Evolutionary conservation across 2,888 invertebrate genomes (phyloP).

Genomic region (Camponotus fellah): DNA sequence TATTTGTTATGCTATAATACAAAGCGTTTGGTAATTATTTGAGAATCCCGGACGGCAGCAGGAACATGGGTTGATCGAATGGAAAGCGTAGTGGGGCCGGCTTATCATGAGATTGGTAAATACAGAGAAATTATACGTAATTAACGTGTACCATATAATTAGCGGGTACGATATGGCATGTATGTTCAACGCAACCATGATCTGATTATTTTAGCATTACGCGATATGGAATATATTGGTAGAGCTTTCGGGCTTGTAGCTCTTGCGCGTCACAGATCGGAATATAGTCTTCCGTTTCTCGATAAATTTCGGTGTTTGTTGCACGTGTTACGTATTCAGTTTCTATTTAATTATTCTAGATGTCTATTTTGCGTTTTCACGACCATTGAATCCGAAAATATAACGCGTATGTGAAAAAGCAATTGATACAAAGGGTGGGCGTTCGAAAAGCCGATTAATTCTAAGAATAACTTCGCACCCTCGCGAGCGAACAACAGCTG

Average conservation of each 20-base stretch:
- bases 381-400: neutral
- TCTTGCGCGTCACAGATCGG: neutral
- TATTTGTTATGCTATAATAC: too few species aligned
- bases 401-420: neutral
- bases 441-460: conserved; percentile 63
- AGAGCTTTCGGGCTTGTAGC: conserved; percentile 7
- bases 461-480: conserved; percentile 53
- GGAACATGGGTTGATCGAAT: conserved; percentile 34
- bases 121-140: conserved; percentile 54
- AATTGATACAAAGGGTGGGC: neutral
- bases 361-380: neutral
- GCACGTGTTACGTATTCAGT: neutral
- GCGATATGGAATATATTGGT: conserved; percentile 31
- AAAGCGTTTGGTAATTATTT: neutral
- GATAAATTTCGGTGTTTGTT: neutral
- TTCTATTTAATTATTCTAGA: neutral
- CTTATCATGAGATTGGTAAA: conserved; percentile 53
- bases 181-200: conserved; percentile 39
- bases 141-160: conserved; percentile 51
- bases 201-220: conserved; percentile 55
- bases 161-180: conserved; percentile 44
- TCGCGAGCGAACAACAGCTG: conserved; percentile 61
- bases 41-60: conserved; percentile 37
- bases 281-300: conserved; percentile 3
- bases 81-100: conserved; percentile 26